Conservation (phyloP, 2,888 invertebrate genomes). For the Lissocephala sabroskyi region DNA sequence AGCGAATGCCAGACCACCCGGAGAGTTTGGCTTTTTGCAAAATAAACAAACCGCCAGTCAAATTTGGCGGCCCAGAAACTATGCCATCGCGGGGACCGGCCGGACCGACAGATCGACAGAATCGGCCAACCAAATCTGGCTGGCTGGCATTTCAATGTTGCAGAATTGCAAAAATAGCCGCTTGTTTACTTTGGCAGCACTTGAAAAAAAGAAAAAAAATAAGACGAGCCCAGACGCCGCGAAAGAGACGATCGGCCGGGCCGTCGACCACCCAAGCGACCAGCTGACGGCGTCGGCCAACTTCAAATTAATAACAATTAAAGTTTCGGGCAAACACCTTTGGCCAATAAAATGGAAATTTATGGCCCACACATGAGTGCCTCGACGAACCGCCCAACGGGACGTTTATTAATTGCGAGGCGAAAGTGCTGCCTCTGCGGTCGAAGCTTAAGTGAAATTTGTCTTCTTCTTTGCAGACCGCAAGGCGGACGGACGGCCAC, state of each 20-base stretch:
- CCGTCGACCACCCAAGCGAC: conserved; percentile 25
- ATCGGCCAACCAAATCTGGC: conserved; percentile 30
- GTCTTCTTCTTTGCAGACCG: conserved; percentile 33
- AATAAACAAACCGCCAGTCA: conserved; percentile 61
- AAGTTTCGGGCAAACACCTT: conserved; percentile 50
- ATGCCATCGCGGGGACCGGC: too few relatives aligned
- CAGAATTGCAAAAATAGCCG: conserved; percentile 25
- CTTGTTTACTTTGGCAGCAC: conserved; percentile 62
- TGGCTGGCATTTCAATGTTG: conserved; percentile 23
- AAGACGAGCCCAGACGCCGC: too few relatives aligned
- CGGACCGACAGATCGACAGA: too few relatives aligned
- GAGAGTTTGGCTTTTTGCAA: conserved; percentile 58
- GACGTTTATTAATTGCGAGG: conserved; percentile 48
- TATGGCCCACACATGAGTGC: conserved; percentile 60
- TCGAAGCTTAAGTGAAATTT: conserved; percentile 38
- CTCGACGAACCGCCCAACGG: conserved; percentile 8
- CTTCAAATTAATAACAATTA: conserved; percentile 61
- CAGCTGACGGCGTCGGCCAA: conserved; percentile 19
- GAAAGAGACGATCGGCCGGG: too few relatives aligned
- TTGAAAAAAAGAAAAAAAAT: too few relatives aligned
- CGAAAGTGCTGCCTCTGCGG: conserved; percentile 24
- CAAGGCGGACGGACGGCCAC: conserved; percentile 33
- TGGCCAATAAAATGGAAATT: conserved; percentile 61
- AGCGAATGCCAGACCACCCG: conserved; percentile 47
- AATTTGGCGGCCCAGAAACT: conserved; percentile 27